Conservation (phyloP, 1,140 invertebrate species). For the Microplitis mediator region DNA sequence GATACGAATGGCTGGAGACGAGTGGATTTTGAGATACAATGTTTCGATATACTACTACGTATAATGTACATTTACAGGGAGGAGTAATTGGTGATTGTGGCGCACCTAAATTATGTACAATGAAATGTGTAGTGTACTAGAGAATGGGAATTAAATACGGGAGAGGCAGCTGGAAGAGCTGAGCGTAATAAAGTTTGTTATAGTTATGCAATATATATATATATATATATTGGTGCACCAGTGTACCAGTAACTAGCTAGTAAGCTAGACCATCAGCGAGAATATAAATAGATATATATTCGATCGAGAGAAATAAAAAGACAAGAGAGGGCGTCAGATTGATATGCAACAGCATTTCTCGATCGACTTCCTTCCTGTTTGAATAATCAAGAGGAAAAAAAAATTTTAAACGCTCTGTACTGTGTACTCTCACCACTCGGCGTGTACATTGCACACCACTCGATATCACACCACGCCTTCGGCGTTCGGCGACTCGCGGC, state of each 20-base stretch:
- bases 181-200: too few relatives aligned
- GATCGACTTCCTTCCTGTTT: conserved; percentile 56
- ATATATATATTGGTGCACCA: too few relatives aligned
- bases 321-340: conserved; percentile 38
- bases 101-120: conserved; percentile 32
- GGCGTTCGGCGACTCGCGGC: neutral
- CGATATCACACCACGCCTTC: conserved; percentile 4
- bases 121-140: neutral
- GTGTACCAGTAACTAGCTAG: too few relatives aligned
- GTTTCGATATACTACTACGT: neutral
- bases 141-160: neutral
- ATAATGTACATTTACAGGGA: neutral
- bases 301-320: neutral
- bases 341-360: conserved; percentile 53
- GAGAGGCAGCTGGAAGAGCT: neutral
- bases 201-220: too few relatives aligned
- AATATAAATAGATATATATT: too few relatives aligned
- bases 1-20: conserved; percentile 22
- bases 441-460: neutral
- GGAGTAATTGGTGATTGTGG: conserved; percentile 28
- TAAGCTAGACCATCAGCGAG: too few relatives aligned
- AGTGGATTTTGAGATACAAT: neutral
- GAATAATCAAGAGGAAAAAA: conserved; percentile 31
- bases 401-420: neutral
- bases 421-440: neutral